Conservation (phyloP, 2,113 vertebrate genomes). For the Thermophis baileyi region DNA sequence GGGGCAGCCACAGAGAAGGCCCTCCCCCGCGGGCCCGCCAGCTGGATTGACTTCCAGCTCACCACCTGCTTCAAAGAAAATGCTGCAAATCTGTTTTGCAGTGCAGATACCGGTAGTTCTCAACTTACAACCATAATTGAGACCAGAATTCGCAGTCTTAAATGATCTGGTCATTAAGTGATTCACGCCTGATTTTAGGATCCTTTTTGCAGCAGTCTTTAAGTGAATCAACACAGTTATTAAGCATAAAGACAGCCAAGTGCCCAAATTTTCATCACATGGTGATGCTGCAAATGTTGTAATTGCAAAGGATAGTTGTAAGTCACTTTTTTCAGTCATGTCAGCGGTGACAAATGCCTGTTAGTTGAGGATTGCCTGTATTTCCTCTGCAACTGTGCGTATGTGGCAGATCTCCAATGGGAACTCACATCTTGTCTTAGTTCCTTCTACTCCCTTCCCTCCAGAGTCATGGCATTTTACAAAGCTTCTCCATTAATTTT, state of each 20-base stretch:
- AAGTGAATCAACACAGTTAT: neutral
- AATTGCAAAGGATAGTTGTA: neutral
- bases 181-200: neutral
- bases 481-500: neutral
- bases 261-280: neutral
- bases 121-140: fast-evolving
- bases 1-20: too few relatives aligned
- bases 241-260: neutral
- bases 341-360: neutral
- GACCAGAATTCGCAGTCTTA: neutral
- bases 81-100: neutral
- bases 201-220: neutral
- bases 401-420: neutral
- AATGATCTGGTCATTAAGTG: neutral
- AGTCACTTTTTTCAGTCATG: neutral
- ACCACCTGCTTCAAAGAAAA: neutral
- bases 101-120: neutral
- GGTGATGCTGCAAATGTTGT: neutral
- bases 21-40: too few relatives aligned
- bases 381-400: neutral
- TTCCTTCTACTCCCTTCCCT: neutral
- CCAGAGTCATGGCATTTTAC: neutral
- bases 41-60: neutral
- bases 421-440: neutral
- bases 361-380: neutral